These are phyloP conservation scores for Dendrophyllia cribrosa DNA, from an alignment of 64 coral and sea anemone species.

Conservation along the genomic window DNA sequence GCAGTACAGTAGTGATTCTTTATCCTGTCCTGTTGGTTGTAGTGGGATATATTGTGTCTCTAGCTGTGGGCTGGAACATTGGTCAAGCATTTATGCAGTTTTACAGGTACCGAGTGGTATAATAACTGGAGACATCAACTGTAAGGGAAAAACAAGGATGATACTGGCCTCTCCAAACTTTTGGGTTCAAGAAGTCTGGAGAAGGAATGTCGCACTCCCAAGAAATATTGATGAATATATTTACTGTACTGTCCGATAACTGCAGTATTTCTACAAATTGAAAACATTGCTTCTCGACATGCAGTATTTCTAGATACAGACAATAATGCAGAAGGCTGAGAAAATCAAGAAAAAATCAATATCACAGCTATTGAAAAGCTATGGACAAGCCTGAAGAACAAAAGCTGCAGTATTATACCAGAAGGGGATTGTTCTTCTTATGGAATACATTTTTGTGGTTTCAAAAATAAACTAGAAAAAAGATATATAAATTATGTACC, in stretches of 20 bases:
- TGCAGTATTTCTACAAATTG: background rate
- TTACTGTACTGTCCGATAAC: background rate
- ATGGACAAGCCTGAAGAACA: background rate
- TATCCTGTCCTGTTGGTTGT: conserved; percentile 65
- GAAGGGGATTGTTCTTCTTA: background rate
- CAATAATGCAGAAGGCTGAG: too few species aligned
- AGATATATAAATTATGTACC: background rate
- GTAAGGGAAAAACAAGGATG: background rate
- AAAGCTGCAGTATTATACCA: background rate
- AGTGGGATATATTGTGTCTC: conserved; percentile 54
- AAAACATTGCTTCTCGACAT: too few species aligned
- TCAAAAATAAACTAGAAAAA: background rate
- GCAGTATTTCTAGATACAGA: too few species aligned
- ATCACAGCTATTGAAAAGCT: background rate
- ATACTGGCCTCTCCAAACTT: background rate
- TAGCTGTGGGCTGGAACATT: conserved; percentile 74
- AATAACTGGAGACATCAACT: background rate
- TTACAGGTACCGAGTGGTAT: conserved; percentile 70
- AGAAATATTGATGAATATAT: background rate
- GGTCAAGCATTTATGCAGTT: conserved; percentile 66
- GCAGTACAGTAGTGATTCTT: conserved; percentile 52
- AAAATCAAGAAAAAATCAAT: background rate
- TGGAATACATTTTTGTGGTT: background rate
- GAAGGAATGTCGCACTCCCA: background rate
- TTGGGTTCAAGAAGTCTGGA: background rate